phyloP scores from a whole-genome alignment of 2,113 vertebrate species.

The Petrocephalus zakoni region DNA sequence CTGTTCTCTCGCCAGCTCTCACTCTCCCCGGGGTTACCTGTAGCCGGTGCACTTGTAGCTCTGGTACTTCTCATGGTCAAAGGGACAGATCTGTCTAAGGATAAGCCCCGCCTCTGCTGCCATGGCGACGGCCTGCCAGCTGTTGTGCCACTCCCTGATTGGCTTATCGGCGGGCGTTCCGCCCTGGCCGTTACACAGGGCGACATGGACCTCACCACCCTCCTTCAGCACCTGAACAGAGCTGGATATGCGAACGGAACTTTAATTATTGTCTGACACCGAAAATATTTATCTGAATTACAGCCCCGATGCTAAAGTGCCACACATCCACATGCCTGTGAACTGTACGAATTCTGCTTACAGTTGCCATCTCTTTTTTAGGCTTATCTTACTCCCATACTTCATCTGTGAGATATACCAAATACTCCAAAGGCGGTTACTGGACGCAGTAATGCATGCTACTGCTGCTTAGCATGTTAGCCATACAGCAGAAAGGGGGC shows the following conservation, averaged over 20 bases:
- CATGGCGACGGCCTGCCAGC: conserved; percentile 89
- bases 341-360: neutral
- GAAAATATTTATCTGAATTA: neutral
- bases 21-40: conserved; percentile 64
- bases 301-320: neutral
- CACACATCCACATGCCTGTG: neutral
- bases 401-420: neutral
- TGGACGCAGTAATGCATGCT: neutral
- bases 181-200: conserved; percentile 87
- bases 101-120: conserved; percentile 79
- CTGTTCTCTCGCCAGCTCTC: neutral
- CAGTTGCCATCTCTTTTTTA: no score
- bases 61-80: conserved; percentile 56
- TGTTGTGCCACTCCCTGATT: conserved; percentile 88
- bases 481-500: neutral
- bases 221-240: conserved; percentile 70
- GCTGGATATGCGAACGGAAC: conserved; percentile 47
- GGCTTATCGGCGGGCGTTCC: conserved; percentile 83
- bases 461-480: neutral
- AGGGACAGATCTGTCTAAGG: conserved; percentile 69
- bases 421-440: neutral
- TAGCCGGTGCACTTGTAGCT: conserved; percentile 88
- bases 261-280: neutral
- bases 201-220: conserved; percentile 76
- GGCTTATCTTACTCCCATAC: neutral